Evolutionary conservation across 2,888 invertebrate species (phyloP).

Genomic region (Penaeus monodon): DNA sequence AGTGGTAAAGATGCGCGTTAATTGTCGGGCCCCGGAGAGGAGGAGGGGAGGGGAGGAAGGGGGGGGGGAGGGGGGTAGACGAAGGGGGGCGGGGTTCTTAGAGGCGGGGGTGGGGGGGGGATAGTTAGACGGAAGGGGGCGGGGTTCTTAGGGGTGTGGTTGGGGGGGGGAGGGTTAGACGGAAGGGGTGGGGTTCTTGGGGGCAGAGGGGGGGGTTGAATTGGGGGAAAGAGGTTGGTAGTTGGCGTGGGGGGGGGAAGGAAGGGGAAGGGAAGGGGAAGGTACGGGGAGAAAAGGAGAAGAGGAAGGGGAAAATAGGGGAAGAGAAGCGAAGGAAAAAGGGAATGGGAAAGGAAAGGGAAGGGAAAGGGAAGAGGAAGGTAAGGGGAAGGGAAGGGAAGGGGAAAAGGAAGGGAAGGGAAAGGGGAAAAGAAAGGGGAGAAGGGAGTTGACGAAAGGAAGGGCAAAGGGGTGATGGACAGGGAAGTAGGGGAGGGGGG

Average conservation of each 20-base stretch:
- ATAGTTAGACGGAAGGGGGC: not conserved
- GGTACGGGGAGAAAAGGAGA: too few relatives aligned
- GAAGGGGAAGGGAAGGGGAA: not conserved
- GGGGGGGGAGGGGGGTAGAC: not conserved
- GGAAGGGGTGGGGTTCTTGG: not conserved
- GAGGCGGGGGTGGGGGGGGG: too few relatives aligned
- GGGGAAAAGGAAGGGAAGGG: not conserved
- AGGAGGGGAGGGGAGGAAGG: not conserved
- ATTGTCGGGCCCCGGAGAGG: not conserved
- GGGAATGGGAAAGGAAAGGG: not conserved
- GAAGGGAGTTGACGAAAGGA: not conserved
- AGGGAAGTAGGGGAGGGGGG: not conserved
- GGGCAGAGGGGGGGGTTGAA: not conserved
- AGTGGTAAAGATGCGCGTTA: not conserved
- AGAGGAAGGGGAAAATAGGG: too few relatives aligned
- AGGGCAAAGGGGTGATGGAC: not conserved
- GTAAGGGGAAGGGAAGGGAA: not conserved
- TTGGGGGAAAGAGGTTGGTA: not conserved
- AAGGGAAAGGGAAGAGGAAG: fast-evolving
- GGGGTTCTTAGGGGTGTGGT: not conserved
- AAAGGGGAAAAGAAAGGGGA: not conserved
- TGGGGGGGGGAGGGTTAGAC: not conserved
- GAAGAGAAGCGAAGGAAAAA: too few relatives aligned
- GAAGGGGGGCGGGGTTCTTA: too few relatives aligned
- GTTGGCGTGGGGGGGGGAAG: not conserved